Conservation (phyloP, 2,888 invertebrate species). For the Hypselothyrea guttata region DNA sequence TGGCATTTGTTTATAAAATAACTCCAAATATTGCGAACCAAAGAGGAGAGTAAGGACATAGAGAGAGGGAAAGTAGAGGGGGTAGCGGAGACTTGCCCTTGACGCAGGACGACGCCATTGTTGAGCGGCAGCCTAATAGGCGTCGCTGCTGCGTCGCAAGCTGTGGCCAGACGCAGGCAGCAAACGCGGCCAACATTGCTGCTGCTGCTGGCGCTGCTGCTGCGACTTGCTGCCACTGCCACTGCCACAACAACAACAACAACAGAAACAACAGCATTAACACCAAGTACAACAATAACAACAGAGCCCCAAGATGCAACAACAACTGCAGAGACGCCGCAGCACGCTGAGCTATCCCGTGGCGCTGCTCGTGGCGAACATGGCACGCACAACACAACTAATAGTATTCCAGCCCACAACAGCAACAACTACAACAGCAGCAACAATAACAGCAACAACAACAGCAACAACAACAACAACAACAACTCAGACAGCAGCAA, state of each 20-base stretch:
- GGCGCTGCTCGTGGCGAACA: conserved; percentile 64
- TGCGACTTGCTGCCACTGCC: conserved; percentile 6
- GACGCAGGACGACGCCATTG: conserved; percentile 69
- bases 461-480: conserved; percentile 27
- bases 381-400: conserved; percentile 73
- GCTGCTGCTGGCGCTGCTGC: conserved; percentile 19
- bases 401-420: conserved; percentile 69
- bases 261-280: conserved; percentile 8
- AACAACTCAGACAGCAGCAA: conserved; percentile 11
- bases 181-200: conserved; percentile 54
- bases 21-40: conserved; percentile 42
- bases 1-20: conserved; percentile 34
- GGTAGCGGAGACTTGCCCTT: conserved; percentile 40
- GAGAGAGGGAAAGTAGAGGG: conserved; percentile 16
- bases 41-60: too few species aligned
- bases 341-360: conserved; percentile 72
- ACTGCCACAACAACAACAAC: conserved; percentile 7
- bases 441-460: conserved; percentile 16
- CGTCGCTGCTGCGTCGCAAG: conserved; percentile 62
- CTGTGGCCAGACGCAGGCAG: conserved; percentile 71
- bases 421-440: neutral
- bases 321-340: conserved; percentile 49
- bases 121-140: conserved; percentile 69
- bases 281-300: conserved; percentile 4
- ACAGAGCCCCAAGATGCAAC: conserved; percentile 48